Base-by-base conservation (phyloP, 1,140 invertebrate genomes). In the Homalodisca vitripennis region DNA sequence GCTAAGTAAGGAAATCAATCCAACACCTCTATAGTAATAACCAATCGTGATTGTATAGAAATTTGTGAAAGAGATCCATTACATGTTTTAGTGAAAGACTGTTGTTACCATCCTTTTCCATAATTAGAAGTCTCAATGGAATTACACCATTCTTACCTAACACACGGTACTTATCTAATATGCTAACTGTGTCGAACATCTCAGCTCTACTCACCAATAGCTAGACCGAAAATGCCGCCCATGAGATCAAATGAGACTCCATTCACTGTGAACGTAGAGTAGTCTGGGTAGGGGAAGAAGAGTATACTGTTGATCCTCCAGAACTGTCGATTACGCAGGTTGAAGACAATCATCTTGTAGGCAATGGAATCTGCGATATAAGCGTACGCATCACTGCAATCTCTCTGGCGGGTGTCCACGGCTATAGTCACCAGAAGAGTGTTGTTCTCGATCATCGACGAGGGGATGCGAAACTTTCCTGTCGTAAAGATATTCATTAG, bases 351-450 rank as follows among this genome's bases (percentile, higher is more conserved):
- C 1, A 93, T 66, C 0, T 82, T 84, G 73, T 84, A 91, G 2
- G 83, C 84, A 0, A 83, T 83, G 0, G 91, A 88, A 73, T 93
- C 91, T 0, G 90, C 88, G 2, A 92, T 83, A 73, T 93, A 93
- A 20, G 91, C 88, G 69, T 84, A 90, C 0, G 88, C 85, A 53
- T 89, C 80, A 0, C 73, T 57, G 73, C 91, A 92, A 34, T 82
- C 79, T 2, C 78, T 75, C 55, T 83, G 79, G 51, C 84, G 79
- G 0, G 89, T 80, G 69, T 91, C 88, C 0, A 90, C 82, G 1
- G 83, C 78, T 72, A 86, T 80, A 0, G 81, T 81, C 0, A 82
- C 78, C 10, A 86, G 80, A 0, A 87, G 76, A 0, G 85, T 84
- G 12, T 81, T 78, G 0, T 77, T 72, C 70, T 71, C 31, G 72